phyloP scores from a whole-genome alignment of 2,888 invertebrate species.

The Sesia apiformis region DNA sequence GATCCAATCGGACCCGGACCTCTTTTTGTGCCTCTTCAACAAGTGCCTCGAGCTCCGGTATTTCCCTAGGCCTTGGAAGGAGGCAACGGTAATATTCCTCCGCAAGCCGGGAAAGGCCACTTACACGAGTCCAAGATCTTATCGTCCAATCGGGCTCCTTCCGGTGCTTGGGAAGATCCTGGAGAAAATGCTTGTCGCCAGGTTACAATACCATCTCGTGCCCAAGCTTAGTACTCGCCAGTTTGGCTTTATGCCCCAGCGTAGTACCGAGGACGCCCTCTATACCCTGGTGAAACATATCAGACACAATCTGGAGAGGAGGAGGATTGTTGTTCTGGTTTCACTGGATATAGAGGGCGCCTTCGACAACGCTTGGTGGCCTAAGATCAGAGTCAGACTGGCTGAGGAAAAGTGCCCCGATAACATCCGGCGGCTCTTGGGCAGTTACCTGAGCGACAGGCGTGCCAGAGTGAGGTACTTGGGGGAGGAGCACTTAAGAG shows the following conservation, averaged over 20 bases:
- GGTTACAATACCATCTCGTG: neutral
- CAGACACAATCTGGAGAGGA: neutral
- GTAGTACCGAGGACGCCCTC: constrained; percentile 3
- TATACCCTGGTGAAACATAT: neutral
- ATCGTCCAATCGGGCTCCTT: neutral
- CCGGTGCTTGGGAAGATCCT: neutral
- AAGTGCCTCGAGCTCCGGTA: neutral
- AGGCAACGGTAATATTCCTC: neutral
- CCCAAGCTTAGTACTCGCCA: neutral
- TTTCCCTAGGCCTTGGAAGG: neutral
- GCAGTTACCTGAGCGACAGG: constrained; percentile 1
- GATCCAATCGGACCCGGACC: neutral
- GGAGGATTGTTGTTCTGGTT: neutral
- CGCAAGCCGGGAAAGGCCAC: neutral
- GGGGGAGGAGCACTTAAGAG: neutral
- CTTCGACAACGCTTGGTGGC: constrained; percentile 11
- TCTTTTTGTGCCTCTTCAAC: neutral
- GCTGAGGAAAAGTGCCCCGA: constrained; percentile 2
- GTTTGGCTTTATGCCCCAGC: neutral
- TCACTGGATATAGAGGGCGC: neutral
- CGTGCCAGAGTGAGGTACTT: neutral
- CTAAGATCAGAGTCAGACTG: constrained; percentile 5
- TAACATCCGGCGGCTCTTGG: neutral
- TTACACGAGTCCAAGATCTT: neutral
- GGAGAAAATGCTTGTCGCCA: neutral